Base-by-base conservation (phyloP, 2,797 vertebrate species). In the Meda fulgida region DNA sequence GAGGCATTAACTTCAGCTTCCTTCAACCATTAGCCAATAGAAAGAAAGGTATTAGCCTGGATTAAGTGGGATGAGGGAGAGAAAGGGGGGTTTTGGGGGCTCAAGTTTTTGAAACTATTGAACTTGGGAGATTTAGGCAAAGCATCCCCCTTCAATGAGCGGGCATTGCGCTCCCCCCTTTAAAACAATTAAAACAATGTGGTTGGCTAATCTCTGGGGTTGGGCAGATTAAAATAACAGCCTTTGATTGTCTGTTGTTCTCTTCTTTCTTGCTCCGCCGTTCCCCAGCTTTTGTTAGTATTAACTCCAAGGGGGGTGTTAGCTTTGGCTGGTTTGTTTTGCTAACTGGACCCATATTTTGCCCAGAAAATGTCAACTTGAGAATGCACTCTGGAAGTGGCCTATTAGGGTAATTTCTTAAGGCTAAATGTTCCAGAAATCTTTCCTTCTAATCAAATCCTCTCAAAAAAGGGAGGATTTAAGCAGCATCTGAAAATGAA, bases 181-280 rank as follows among this genome's bases (percentile, higher is more conserved):
- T 95, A 95, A 96, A 95, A 96, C 95, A 95, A 96, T 95, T 93
- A 95, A 93, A 94, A 96, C 95, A 96, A 96, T 95, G 95, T 92
- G 94, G 91, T 90, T 36, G 88, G 92, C 91, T 95, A 95, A 96
- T 96, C 95, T 96, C 92, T 91, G 85, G 92, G 92, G 92, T 94
- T 92, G 92, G 87, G 87, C 93, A 94, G 94, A 95, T 95, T 95
- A 92, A 93, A 95, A 95, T 92, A 96, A 93, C 94, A 94, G 93
- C 90, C 93, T 93, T 94, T 94, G 93, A 94, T 94, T 94, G 92
- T 95, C 92, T 90, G 89, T 90, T 89, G 87, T 90, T 91, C 92
- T 89, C 92, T 84, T 85, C 29, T 82, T 85, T 71, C 81, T 91
- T 92, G 93, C 93, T 92, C 89, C 31, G 55, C 89, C 91, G 90